Percentiles rank a stretch among this genome's conserved stretches.
These are phyloP conservation scores for Taenaris catops DNA, from an alignment of 2,888 invertebrate genomes.

Conservation along the genomic window DNA sequence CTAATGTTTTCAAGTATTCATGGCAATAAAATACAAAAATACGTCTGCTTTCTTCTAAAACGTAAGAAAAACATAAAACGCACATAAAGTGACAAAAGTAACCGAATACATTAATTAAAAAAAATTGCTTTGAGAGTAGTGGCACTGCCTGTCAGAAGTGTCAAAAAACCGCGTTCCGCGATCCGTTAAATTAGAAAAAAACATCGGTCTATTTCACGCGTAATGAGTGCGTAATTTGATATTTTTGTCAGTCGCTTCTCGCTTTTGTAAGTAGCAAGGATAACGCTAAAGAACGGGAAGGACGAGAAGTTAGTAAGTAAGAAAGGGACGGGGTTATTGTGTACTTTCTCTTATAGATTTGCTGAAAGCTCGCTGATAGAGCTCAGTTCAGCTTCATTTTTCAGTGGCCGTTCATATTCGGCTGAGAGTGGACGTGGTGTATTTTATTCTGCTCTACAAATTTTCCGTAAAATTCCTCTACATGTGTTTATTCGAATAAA, in stretches of 20 bases:
- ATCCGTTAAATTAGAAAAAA: slow-evolving; percentile 28
- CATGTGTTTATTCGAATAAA: slow-evolving; percentile 16
- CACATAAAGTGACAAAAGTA: too few species aligned
- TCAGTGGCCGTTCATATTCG: slow-evolving; percentile 30
- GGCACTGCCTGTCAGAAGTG: slow-evolving; percentile 8
- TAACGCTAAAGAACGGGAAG: slow-evolving; percentile 43
- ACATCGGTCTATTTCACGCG: background rate
- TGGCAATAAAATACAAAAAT: too few species aligned
- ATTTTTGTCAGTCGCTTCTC: slow-evolving; percentile 35
- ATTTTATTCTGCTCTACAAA: slow-evolving; percentile 22
- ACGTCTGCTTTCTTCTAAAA: too few species aligned
- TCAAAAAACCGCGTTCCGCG: slow-evolving; percentile 5
- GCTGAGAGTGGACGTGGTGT: slow-evolving; percentile 28
- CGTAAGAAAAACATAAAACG: too few species aligned
- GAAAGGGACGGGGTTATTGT: slow-evolving; percentile 42
- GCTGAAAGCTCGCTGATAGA: slow-evolving; percentile 52
- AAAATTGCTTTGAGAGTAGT: slow-evolving; percentile 3
- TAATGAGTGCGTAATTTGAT: slow-evolving; percentile 42
- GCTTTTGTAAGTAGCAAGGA: slow-evolving; percentile 44
- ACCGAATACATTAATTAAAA: too few species aligned
- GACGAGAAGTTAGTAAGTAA: slow-evolving; percentile 23
- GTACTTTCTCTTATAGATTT: slow-evolving; percentile 72
- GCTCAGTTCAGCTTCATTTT: slow-evolving; percentile 31
- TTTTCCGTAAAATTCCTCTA: slow-evolving; percentile 33
- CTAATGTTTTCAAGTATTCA: too few species aligned